These are phyloP conservation scores for Rhynchotus rufescens DNA, from an alignment of 2,797 vertebrate genomes.

Conservation along the genomic window DNA sequence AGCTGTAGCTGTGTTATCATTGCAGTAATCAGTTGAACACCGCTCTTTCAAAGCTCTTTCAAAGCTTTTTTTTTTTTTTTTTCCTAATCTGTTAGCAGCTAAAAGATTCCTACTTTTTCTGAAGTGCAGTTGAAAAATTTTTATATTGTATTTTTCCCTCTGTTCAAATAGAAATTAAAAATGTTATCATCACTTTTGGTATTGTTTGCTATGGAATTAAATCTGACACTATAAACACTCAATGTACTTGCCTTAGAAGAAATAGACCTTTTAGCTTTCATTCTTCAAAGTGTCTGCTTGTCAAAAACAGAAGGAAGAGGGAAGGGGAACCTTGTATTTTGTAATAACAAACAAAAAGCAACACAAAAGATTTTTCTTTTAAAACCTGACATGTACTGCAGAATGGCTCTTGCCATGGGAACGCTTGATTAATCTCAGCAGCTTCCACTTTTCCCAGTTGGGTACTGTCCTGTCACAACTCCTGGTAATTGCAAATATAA, in stretches of 20 bases:
- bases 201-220: not conserved
- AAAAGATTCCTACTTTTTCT: not conserved
- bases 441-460: not conserved
- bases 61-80: not conserved
- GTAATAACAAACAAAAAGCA: slow-evolving; percentile 13
- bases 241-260: not conserved
- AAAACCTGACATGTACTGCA: not conserved
- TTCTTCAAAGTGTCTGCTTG: not conserved
- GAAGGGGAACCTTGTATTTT: not conserved
- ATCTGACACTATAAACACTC: not conserved
- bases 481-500: slow-evolving; percentile 22
- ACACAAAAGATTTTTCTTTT: slow-evolving; percentile 15
- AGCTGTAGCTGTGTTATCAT: slow-evolving; percentile 43
- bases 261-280: not conserved
- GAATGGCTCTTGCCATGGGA: not conserved
- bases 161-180: not conserved
- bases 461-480: slow-evolving; percentile 11
- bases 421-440: slow-evolving; percentile 38
- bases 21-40: slow-evolving; percentile 44
- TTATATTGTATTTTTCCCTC: not conserved
- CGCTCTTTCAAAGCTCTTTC: not conserved
- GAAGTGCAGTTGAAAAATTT: not conserved
- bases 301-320: slow-evolving; percentile 9
- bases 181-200: not conserved
- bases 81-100: not conserved